Percentiles rank a stretch among this genome's conserved stretches.
Conservation (phyloP, 2,113 vertebrate genomes). For the Otis tarda region DNA sequence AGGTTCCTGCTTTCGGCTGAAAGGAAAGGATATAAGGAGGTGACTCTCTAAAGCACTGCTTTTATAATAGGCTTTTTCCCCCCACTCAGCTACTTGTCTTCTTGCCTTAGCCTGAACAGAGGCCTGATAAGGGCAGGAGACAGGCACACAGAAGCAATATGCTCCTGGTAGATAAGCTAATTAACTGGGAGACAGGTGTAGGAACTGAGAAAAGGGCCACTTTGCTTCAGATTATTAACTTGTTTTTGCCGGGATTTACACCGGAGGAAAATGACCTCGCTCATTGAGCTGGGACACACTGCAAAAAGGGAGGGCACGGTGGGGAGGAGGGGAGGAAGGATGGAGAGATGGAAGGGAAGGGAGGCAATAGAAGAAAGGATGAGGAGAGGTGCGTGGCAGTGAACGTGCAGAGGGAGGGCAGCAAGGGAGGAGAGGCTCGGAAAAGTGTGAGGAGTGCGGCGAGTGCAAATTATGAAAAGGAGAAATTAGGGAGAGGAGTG, state of each 20-base stretch:
- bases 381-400: rapidly evolving
- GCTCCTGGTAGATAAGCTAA: conserved; percentile 62
- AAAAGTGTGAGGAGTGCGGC: not conserved
- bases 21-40: conserved; percentile 56
- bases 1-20: conserved; percentile 37
- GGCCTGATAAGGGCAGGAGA: conserved; percentile 59
- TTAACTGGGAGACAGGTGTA: conserved; percentile 36
- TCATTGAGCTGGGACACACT: not conserved
- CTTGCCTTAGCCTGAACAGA: conserved; percentile 44
- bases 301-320: not conserved
- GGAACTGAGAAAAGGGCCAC: conserved; percentile 31
- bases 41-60: conserved; percentile 43
- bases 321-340: not conserved
- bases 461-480: not conserved
- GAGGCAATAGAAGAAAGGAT: not conserved
- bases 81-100: conserved; percentile 64
- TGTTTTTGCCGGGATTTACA: conserved; percentile 46
- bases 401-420: not conserved
- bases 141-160: conserved; percentile 35
- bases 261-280: not conserved
- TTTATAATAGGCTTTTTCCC: conserved; percentile 64
- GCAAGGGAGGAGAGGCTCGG: not conserved
- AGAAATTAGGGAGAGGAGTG: not conserved
- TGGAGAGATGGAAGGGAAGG: not conserved
- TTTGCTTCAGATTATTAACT: conserved; percentile 11